A percentile compares a stretch with the other conserved stretches of the same genome.
phyloP scores from a whole-genome alignment of 1,140 invertebrate genomes.

The Coelopa frigida region DNA sequence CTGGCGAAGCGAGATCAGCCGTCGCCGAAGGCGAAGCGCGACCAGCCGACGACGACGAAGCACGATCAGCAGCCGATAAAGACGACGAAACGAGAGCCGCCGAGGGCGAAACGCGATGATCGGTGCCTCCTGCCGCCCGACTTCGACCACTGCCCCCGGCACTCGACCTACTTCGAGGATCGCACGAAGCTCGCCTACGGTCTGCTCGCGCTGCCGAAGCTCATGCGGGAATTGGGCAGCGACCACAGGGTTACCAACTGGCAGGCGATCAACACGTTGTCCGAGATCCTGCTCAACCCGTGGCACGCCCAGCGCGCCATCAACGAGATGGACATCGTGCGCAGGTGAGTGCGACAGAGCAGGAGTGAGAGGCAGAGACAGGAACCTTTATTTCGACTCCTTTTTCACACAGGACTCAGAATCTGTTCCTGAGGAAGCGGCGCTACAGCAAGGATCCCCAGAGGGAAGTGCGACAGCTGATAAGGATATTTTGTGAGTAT shows the following conservation, averaged over 20 bases:
- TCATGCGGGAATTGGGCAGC: slow-evolving; percentile 29
- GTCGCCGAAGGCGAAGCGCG: too few relatives aligned
- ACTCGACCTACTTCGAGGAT: slow-evolving; percentile 27
- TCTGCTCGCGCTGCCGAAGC: slow-evolving; percentile 27
- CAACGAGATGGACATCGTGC: slow-evolving; percentile 23
- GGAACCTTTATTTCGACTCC: too few relatives aligned
- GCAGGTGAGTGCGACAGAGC: slow-evolving; percentile 36
- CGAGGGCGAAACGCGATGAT: slow-evolving; percentile 13
- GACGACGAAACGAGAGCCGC: too few relatives aligned
- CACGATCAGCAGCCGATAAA: too few relatives aligned
- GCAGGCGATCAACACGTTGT: slow-evolving; percentile 24
- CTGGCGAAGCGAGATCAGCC: too few relatives aligned
- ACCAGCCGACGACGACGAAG: too few relatives aligned
- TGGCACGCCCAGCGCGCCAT: slow-evolving; percentile 27
- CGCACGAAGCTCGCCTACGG: slow-evolving; percentile 34
- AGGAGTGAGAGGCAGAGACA: too few relatives aligned
- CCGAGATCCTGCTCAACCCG: slow-evolving; percentile 30
- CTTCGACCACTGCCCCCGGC: too few relatives aligned
- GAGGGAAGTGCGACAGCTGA: slow-evolving; percentile 10
- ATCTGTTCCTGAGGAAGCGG: slow-evolving; percentile 24
- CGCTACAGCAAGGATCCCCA: slow-evolving; percentile 19
- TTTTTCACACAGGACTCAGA: slow-evolving; percentile 3
- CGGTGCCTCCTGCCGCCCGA: slow-evolving; percentile 9
- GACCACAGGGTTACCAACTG: slow-evolving; percentile 23
- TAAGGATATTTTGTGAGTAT: slow-evolving; percentile 13